Conservation (phyloP, 1,140 invertebrate genomes). For the Gonioctena quinquepunctata region DNA sequence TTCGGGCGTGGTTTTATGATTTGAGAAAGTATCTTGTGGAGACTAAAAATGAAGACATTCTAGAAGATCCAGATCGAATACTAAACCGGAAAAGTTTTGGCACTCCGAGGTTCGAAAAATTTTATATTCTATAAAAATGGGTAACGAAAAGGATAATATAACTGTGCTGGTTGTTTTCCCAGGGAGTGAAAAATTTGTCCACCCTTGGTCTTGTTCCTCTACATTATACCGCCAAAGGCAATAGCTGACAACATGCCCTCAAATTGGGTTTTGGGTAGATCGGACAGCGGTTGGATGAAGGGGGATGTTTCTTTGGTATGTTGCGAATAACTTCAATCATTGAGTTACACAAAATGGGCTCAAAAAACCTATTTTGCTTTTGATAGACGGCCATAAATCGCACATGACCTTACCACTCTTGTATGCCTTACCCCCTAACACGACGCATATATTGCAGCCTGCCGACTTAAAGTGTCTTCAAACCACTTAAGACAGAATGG, state of each 20-base stretch:
- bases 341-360: constrained; percentile 24
- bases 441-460: constrained; percentile 20
- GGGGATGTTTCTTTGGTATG: constrained; percentile 32
- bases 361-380: constrained; percentile 41
- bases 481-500: neutral
- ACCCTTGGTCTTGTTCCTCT: constrained; percentile 37
- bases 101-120: constrained; percentile 37
- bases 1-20: neutral
- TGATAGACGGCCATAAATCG: constrained; percentile 21
- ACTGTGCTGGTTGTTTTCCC: constrained; percentile 45
- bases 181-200: constrained; percentile 35
- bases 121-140: constrained; percentile 32
- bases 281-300: constrained; percentile 37
- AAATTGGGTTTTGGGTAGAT: constrained; percentile 35
- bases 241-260: constrained; percentile 31
- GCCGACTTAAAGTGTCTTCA: neutral
- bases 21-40: neutral
- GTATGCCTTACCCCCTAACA: constrained; percentile 51
- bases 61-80: constrained; percentile 18
- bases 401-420: constrained; percentile 45
- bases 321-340: constrained; percentile 23
- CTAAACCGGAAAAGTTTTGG: constrained; percentile 40
- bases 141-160: constrained; percentile 45
- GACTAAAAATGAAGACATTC: neutral
- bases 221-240: constrained; percentile 32